Conservation (phyloP, 2,797 vertebrate species). For the Acanthopagrus latus region DNA sequence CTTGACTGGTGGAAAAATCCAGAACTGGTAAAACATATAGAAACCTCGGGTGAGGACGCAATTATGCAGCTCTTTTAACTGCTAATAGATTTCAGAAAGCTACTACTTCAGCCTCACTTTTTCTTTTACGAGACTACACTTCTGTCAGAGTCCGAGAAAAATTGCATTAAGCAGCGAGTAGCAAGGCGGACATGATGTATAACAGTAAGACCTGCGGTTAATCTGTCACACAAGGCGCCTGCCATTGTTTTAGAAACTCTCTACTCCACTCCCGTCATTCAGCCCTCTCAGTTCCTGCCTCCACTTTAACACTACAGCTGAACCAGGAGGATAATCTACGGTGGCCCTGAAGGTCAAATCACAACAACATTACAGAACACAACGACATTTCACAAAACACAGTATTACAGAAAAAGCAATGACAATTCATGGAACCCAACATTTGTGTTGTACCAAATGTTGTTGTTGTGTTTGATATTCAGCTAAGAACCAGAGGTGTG, state of each 20-base stretch:
- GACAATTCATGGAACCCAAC: too few species aligned
- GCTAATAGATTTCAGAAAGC: conserved; percentile 51
- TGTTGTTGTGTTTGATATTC: too few species aligned
- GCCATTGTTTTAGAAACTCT: conserved; percentile 57
- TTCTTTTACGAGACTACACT: neutral
- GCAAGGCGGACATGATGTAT: conserved; percentile 28
- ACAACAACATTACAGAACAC: too few species aligned
- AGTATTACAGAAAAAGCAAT: too few species aligned
- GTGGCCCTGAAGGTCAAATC: neutral
- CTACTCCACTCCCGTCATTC: conserved; percentile 36
- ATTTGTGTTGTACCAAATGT: too few species aligned
- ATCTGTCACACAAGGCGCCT: conserved; percentile 34
- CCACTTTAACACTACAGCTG: conserved; percentile 53
- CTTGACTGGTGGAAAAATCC: conserved; percentile 52
- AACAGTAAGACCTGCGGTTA: conserved; percentile 31
- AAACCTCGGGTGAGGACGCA: conserved; percentile 26
- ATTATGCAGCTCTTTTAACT: conserved; percentile 31
- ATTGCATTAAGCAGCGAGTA: conserved; percentile 24
- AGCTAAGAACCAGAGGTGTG: too few species aligned
- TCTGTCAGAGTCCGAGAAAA: conserved; percentile 4
- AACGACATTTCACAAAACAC: too few species aligned
- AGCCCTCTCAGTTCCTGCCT: conserved; percentile 31
- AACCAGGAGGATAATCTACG: conserved; percentile 18
- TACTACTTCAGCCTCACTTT: neutral
- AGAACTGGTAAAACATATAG: conserved; percentile 43